Evolutionary conservation across 2,888 invertebrate genomes (phyloP).

Genomic region (Carpatolechia fugitivella): DNA sequence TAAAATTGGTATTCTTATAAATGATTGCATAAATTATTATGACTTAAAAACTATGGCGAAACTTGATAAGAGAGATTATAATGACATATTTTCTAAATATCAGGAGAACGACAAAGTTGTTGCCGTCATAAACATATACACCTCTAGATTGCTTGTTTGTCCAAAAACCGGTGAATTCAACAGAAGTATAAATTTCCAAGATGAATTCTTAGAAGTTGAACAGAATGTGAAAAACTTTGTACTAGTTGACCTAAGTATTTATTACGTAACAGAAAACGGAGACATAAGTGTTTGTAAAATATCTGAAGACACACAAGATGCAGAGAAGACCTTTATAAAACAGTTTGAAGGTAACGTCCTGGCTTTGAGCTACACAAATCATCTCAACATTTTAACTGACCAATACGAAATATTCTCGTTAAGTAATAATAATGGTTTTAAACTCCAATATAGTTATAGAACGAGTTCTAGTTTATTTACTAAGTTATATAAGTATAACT

Average conservation of each 20-base stretch:
- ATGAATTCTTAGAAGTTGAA: neutral
- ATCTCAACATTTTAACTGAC: neutral
- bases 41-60: neutral
- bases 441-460: neutral
- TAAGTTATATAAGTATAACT: neutral
- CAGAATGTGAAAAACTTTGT: neutral
- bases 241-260: neutral
- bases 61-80: neutral
- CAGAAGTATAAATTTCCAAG: neutral
- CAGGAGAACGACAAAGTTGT: neutral
- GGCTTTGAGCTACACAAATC: conserved; percentile 2
- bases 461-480: neutral
- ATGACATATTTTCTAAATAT: neutral
- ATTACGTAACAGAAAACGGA: conserved; percentile 2
- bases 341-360: conserved; percentile 1
- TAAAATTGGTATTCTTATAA: neutral
- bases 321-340: neutral
- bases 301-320: neutral
- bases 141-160: neutral
- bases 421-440: neutral
- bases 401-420: neutral
- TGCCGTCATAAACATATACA: neutral
- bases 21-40: neutral
- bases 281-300: neutral
- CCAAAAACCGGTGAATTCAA: conserved; percentile 1